Evolutionary conservation across 1,140 invertebrate species (phyloP).

Genomic region (Neodiprion virginianus): DNA sequence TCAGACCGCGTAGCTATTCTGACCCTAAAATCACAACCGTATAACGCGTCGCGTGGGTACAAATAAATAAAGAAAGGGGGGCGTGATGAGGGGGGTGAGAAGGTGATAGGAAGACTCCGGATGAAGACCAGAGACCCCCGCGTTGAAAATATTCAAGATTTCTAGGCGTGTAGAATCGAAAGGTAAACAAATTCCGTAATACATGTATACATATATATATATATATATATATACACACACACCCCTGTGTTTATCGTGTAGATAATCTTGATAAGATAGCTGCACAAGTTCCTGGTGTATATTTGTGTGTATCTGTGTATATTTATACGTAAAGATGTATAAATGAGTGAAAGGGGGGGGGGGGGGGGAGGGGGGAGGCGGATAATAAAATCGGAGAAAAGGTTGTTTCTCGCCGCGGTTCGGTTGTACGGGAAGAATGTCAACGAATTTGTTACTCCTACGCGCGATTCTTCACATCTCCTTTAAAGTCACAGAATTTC

Average conservation of each 20-base stretch:
- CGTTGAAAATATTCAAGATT: slow-evolving; percentile 6
- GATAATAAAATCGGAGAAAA: background rate
- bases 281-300: too few relatives aligned
- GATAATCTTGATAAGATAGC: background rate
- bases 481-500: background rate
- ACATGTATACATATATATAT: too few relatives aligned
- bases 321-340: too few relatives aligned
- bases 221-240: too few relatives aligned
- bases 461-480: background rate
- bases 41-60: too few relatives aligned
- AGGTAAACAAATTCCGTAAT: background rate
- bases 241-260: background rate
- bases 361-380: background rate
- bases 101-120: too few relatives aligned
- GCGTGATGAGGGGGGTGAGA: too few relatives aligned
- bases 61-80: too few relatives aligned
- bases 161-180: background rate
- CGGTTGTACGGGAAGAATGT: background rate
- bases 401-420: too few relatives aligned
- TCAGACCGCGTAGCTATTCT: too few relatives aligned
- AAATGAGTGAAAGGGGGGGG: background rate
- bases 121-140: background rate
- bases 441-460: slow-evolving; percentile 4
- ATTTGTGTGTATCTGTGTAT: too few relatives aligned
- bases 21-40: too few relatives aligned